phyloP scores from a whole-genome alignment of 2,888 invertebrate genomes.

The Troilus luridus region DNA sequence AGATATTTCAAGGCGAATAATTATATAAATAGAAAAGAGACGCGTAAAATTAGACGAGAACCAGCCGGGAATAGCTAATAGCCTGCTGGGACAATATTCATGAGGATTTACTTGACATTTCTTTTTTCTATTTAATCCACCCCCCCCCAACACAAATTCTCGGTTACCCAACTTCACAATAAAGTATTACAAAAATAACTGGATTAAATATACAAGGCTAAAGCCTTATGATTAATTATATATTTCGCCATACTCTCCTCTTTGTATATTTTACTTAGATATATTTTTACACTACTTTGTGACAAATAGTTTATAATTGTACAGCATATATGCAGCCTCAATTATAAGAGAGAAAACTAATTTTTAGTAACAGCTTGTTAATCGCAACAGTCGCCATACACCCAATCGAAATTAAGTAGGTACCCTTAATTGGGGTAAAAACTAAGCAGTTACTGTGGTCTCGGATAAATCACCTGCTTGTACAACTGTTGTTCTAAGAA shows the following conservation, averaged over 20 bases:
- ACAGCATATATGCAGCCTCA: too few species aligned
- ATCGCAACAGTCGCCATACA: too few species aligned
- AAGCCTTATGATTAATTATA: neutral
- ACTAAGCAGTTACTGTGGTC: too few species aligned
- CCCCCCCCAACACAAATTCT: neutral
- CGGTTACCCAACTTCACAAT: neutral
- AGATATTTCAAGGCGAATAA: conserved; percentile 52
- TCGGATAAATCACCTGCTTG: too few species aligned
- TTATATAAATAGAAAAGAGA: conserved; percentile 47
- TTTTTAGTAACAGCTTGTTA: too few species aligned
- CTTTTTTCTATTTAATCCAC: neutral
- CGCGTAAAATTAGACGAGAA: conserved; percentile 39
- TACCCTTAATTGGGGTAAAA: too few species aligned
- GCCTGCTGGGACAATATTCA: conserved; percentile 6
- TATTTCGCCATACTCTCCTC: neutral
- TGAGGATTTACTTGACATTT: neutral
- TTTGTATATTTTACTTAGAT: too few species aligned
- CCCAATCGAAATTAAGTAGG: too few species aligned
- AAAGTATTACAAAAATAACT: neutral
- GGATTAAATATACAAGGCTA: neutral
- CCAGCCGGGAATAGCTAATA: conserved; percentile 38
- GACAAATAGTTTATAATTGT: too few species aligned
- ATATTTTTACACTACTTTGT: too few species aligned
- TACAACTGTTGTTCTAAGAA: too few species aligned
- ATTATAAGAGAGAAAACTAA: too few species aligned